A percentile compares a stretch with the other conserved stretches of the same genome.
Conservation (phyloP, 2,113 vertebrate genomes). For the Phaethon lepturus region DNA sequence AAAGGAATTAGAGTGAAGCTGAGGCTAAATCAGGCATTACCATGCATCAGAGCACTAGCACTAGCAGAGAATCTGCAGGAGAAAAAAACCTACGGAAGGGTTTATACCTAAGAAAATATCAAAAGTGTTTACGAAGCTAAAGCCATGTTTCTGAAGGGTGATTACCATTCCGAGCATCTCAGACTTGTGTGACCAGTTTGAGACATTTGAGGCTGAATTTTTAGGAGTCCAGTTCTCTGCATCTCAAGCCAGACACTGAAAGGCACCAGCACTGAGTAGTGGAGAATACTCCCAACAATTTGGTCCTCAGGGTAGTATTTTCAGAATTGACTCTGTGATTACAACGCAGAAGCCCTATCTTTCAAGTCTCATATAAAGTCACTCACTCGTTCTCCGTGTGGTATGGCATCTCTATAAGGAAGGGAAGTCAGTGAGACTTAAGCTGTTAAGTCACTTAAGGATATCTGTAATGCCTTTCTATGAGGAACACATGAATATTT, state of each 20-base stretch:
- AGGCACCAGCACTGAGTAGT: neutral
- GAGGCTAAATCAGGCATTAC: constrained; percentile 38
- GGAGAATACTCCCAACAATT: neutral
- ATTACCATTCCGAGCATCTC: neutral
- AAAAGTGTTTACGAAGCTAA: neutral
- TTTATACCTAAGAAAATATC: neutral
- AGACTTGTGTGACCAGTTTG: neutral
- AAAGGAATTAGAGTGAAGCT: constrained; percentile 35
- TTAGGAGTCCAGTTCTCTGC: neutral
- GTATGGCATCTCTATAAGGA: neutral
- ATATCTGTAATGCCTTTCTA: constrained; percentile 11
- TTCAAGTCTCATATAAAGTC: neutral
- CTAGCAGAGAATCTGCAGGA: neutral
- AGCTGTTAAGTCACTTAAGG: constrained; percentile 44
- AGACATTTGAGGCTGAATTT: neutral
- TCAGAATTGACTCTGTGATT: neutral
- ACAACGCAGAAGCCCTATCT: neutral
- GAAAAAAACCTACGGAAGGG: neutral
- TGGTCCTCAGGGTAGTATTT: neutral
- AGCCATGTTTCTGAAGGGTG: neutral
- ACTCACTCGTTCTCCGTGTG: neutral
- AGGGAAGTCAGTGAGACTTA: constrained; percentile 5
- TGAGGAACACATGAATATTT: constrained; percentile 48
- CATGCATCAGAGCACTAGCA: neutral
- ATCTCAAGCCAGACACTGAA: neutral